phyloP scores from a whole-genome alignment of 2,888 invertebrate genomes.

The Drosophila pullipes region DNA sequence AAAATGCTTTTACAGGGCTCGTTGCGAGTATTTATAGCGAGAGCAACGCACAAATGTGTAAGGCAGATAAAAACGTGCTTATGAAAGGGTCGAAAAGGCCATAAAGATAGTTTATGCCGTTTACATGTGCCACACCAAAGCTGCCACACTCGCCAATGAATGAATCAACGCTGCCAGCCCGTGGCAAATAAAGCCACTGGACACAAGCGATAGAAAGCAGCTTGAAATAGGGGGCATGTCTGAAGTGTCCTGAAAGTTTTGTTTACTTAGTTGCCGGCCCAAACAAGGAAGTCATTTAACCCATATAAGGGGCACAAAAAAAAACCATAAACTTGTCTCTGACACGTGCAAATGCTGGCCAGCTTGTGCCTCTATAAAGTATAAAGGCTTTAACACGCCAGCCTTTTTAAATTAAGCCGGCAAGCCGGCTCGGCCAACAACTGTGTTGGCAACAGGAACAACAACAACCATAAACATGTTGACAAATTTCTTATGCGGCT shows the following conservation, averaged over 20 bases:
- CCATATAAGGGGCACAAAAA: slow-evolving; percentile 53
- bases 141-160: slow-evolving; percentile 20
- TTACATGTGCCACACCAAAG: slow-evolving; percentile 12
- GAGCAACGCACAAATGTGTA: slow-evolving; percentile 68
- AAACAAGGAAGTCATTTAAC: slow-evolving; percentile 77
- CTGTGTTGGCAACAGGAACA: slow-evolving; percentile 20
- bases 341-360: slow-evolving; percentile 23
- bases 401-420: slow-evolving; percentile 54
- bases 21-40: slow-evolving; percentile 24
- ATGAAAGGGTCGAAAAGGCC: slow-evolving; percentile 67
- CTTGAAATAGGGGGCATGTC: slow-evolving; percentile 31
- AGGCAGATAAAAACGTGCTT: slow-evolving; percentile 77
- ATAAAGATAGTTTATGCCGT: slow-evolving; percentile 70
- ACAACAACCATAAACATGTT: slow-evolving; percentile 65
- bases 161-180: slow-evolving; percentile 24
- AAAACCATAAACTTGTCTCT: slow-evolving; percentile 37
- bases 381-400: slow-evolving; percentile 39
- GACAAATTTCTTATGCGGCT: slow-evolving; percentile 55
- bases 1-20: slow-evolving; percentile 16
- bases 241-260: slow-evolving; percentile 49
- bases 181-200: slow-evolving; percentile 63
- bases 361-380: slow-evolving; percentile 12
- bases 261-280: slow-evolving; percentile 42
- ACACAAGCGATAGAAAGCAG: slow-evolving; percentile 9
- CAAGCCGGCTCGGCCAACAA: slow-evolving; percentile 38